Base-by-base conservation (phyloP, 2,888 invertebrate genomes). In the Cheilosia vernalis region DNA sequence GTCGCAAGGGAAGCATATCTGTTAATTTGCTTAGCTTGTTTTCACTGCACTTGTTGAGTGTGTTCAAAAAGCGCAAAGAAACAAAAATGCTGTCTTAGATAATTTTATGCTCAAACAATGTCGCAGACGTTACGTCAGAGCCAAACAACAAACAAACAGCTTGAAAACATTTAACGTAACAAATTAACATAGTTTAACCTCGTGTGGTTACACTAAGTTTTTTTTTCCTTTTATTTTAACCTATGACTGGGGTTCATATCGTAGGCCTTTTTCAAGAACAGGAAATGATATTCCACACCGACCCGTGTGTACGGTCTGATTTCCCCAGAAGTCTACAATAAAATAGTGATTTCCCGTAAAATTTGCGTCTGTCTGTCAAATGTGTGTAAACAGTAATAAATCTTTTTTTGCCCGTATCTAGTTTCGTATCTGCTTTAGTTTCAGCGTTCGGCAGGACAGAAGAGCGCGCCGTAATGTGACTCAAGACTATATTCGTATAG, bases 1-100 rank as follows among this genome's bases (percentile, higher is more conserved):
- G 56, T 44, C 56, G 69, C 56, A 56, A 56, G 69, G n/a, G 33
- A 56, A 56, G 56, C 47, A 56, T 47, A 44, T 56, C 67, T 67
- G 55, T 30, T 67, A 55, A 42, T 55, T 53, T 66, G 5, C 37
- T 51, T 53, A 63, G 33, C 19, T 49, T 24, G 49, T 61, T 17
- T n/a, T 49, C 13, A n/a, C 21, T n/a, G 24, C 40, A 9, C 27
- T 27, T 40, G 37, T 40, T 1, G n/a, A 0, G 30, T 40, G 37
- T 9, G 4, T 51, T 7, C 24, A 6, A 30, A 6, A 30, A 10
- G 27, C 9, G 19, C 33, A 47, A 21, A 56, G 21, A 69, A 56
- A 47, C 33, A 33, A 24, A 17, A n/a, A 30, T 19, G 21, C 44
- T 44, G 30, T 49, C 51, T 33, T 37, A n/a, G 44, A 19, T 56